Evolutionary conservation across 2,888 invertebrate genomes (phyloP), one percentile per base, ranked within the genome.

Genomic region (Drosophila picticornis): DNA sequence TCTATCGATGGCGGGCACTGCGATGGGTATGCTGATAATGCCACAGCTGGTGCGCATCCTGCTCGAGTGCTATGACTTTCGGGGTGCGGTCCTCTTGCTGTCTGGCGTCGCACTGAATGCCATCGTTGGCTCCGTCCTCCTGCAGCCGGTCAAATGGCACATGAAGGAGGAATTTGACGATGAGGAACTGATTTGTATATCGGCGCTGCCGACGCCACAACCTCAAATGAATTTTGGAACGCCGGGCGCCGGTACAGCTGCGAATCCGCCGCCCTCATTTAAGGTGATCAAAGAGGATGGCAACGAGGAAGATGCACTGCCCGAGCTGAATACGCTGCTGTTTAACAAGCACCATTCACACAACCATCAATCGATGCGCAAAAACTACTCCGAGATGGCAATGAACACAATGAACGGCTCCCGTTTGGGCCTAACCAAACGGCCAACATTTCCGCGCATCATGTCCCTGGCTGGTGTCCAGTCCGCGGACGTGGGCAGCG

Each of bases 1-100:
- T 0, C 94, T 96, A 31, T 96, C 96, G 0, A 96, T 97, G 95
- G 96, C 96, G 1, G 97, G 97, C 0, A 96, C 96, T 0, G 96
- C 96, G 6, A 94, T 97, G 82, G 97, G 96, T 5, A 95, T 96
- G 94, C 95, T 97, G 94, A 94, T 96, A 71, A 96, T 97, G 95
- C 97, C 97, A 1, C 97, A 97, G 91, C 94, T 96, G 71, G 96
- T 96, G 72, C 94, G 95, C 56, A 80, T 96, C 7, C 93, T 96
- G 19, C 93, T 96, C 10, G 94, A 95, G 55, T 94, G 94, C 66
- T 96, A 94, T 86, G 95, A 94, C 56, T 96, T 96, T 92, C 94
- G 95, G 63, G 96, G 96, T 86, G 94, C 96, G 0, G 95, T 96
- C 51, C 94, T 96, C 13, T 94, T 96, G 79, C 91, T 96, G 72